These are phyloP conservation scores for Hyaena hyaena DNA, from an alignment of 2,113 vertebrate genomes.

Conservation along the genomic window DNA sequence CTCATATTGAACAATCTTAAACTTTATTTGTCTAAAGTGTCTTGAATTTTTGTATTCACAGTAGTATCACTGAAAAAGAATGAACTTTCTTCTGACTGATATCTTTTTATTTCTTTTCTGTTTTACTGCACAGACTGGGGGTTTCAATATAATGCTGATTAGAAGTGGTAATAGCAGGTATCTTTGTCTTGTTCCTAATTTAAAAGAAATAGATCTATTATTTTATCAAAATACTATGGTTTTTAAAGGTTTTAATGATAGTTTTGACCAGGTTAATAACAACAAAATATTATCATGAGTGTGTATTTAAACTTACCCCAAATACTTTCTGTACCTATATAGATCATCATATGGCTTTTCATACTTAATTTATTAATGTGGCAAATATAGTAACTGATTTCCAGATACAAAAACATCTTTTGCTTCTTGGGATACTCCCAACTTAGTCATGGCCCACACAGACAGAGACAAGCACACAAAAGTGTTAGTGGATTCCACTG, in stretches of 20 bases:
- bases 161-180: background rate
- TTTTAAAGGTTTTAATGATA: background rate
- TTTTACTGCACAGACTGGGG: background rate
- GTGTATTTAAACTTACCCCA: background rate
- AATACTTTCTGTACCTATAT: background rate
- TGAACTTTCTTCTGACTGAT: background rate
- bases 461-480: background rate
- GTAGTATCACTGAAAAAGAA: background rate
- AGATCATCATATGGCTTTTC: background rate
- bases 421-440: background rate
- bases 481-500: background rate
- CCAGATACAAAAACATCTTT: background rate
- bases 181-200: background rate
- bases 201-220: background rate
- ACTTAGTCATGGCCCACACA: background rate
- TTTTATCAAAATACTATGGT: background rate
- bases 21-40: background rate
- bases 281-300: background rate
- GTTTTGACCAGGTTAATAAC: background rate
- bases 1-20: background rate
- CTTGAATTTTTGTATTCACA: slow-evolving; percentile 1
- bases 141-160: background rate
- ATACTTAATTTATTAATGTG: background rate
- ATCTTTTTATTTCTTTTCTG: background rate
- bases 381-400: background rate